phyloP scores from a whole-genome alignment of 1,140 invertebrate species.

The Drosophila saltans region DNA sequence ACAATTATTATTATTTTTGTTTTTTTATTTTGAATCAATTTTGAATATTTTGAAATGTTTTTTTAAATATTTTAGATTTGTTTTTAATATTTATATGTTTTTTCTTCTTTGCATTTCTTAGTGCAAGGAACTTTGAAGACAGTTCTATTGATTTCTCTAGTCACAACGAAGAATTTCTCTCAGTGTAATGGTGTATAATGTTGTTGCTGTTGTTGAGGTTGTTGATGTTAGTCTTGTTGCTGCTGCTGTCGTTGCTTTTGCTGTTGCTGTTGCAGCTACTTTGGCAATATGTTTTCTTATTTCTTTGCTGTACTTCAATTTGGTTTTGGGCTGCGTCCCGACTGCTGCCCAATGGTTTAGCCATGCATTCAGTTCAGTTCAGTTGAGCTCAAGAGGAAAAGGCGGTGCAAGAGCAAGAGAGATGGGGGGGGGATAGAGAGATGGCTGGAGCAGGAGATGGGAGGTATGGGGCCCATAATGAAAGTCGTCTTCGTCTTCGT shows the following conservation, averaged over 20 bases:
- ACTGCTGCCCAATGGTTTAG: slow-evolving; percentile 38
- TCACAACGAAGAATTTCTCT: slow-evolving; percentile 17
- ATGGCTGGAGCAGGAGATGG: slow-evolving; percentile 9
- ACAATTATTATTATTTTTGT: too few species aligned
- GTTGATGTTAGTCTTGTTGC: slow-evolving; percentile 34
- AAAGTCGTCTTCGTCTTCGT: slow-evolving; percentile 62
- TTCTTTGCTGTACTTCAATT: slow-evolving; percentile 60
- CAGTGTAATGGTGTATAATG: slow-evolving; percentile 65
- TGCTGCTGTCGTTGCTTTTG: slow-evolving; percentile 44
- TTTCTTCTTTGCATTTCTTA: too few species aligned
- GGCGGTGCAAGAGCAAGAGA: too few species aligned
- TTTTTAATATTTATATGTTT: too few species aligned
- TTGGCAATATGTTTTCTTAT: slow-evolving; percentile 78
- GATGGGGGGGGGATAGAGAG: background rate
- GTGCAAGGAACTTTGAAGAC: too few species aligned
- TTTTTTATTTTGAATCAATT: too few species aligned
- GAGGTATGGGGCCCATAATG: slow-evolving; percentile 43
- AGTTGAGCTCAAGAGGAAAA: too few species aligned
- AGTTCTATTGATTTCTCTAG: too few species aligned
- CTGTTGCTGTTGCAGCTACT: slow-evolving; percentile 63
- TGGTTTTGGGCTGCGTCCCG: slow-evolving; percentile 63
- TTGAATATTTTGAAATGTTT: too few species aligned
- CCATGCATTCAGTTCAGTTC: slow-evolving; percentile 21
- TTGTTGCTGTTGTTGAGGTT: slow-evolving; percentile 51
- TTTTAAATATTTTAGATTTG: too few species aligned